Percentiles rank a stretch among this genome's conserved stretches.
Conservation (phyloP, 2,797 vertebrate genomes). For the Aphelocoma californica region DNA sequence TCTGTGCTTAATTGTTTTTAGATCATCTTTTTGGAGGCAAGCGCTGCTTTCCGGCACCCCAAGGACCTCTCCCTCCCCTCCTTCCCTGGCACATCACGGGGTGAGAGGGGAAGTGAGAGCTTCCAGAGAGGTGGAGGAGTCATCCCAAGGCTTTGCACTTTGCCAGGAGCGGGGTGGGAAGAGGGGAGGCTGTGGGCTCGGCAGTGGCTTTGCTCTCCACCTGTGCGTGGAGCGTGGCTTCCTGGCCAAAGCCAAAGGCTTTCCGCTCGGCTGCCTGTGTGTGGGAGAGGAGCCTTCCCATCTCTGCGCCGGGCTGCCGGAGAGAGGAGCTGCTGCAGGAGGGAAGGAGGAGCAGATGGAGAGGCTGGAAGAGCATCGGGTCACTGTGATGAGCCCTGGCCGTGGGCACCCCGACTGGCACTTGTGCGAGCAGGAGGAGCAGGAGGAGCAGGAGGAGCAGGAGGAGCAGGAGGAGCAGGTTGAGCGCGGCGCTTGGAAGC, state of each 20-base stretch:
- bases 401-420: fast-evolving
- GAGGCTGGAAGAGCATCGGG: conserved; percentile 13
- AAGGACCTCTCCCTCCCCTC: not conserved
- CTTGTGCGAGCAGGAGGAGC: not conserved
- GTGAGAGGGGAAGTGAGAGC: not conserved
- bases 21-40: conserved; percentile 2
- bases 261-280: not conserved
- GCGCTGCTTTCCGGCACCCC: not conserved
- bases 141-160: not conserved
- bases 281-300: not conserved
- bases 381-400: not conserved
- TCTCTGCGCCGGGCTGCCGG: fast-evolving
- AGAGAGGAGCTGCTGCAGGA: not conserved
- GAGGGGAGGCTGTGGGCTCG: not conserved
- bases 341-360: conserved; percentile 40
- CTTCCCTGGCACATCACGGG: not conserved
- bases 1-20: conserved; percentile 34
- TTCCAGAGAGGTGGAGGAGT: not conserved
- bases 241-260: not conserved
- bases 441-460: not conserved
- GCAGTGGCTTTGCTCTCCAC: not conserved
- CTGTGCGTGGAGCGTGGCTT: not conserved
- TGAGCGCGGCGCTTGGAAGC: not conserved
- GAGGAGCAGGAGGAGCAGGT: too few relatives aligned
- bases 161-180: not conserved